These are phyloP conservation scores for Pycnomerus fuliginosus DNA, from an alignment of 2,888 invertebrate genomes.

Conservation along the genomic window DNA sequence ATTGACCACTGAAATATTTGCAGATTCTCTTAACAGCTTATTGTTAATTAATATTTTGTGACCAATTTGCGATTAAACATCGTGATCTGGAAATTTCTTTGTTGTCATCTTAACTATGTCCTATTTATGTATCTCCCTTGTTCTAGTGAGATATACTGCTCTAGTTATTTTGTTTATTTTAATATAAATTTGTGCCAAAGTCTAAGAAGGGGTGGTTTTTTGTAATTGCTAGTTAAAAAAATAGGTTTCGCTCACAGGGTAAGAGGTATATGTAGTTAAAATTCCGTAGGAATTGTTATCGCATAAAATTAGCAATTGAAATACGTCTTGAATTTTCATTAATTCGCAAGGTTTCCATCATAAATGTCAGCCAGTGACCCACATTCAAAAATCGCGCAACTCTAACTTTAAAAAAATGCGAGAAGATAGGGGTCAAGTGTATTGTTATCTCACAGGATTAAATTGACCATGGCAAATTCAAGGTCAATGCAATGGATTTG, in stretches of 20 bases:
- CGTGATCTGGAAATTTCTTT: conserved; percentile 1
- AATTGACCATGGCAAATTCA: conserved; percentile 5
- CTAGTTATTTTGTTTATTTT: neutral
- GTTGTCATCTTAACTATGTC: neutral
- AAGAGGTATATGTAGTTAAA: no score
- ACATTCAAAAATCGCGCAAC: neutral
- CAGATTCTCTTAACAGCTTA: conserved; percentile 5
- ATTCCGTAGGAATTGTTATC: no score
- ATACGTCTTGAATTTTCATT: neutral
- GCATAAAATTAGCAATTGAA: neutral
- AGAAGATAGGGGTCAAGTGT: conserved; percentile 4
- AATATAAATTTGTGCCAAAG: neutral
- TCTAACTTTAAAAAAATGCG: neutral
- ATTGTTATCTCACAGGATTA: conserved; percentile 1
- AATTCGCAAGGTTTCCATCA: neutral
- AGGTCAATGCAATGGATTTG: neutral
- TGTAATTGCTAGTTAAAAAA: no score
- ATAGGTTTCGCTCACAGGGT: no score
- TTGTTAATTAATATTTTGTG: conserved; percentile 2
- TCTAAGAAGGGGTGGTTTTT: neutral
- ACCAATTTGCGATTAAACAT: neutral
- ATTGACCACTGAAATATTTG: conserved; percentile 17
- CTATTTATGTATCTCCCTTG: neutral
- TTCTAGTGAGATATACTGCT: neutral
- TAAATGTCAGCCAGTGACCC: neutral